Percentiles rank a stretch among this genome's conserved stretches.
Evolutionary conservation across 1,140 invertebrate genomes (phyloP).

Genomic region (Dysdera silvatica): DNA sequence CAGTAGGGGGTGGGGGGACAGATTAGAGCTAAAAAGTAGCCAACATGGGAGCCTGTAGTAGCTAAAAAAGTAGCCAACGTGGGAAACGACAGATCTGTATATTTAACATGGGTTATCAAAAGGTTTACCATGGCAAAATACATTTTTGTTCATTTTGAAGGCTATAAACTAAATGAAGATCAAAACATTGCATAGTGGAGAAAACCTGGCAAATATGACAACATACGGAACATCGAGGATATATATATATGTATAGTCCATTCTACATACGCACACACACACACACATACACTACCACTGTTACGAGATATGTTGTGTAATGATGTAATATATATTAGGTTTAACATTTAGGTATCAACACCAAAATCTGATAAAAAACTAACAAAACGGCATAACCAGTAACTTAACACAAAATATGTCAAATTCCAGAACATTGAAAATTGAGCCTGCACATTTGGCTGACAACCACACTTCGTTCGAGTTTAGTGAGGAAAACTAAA

Average conservation of each 20-base stretch:
- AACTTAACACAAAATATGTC: slow-evolving; percentile 29
- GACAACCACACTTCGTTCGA: slow-evolving; percentile 14
- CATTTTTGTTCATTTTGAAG: slow-evolving; percentile 22
- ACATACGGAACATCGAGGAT: slow-evolving; percentile 20
- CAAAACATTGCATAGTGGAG: slow-evolving; percentile 24
- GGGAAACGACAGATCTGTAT: slow-evolving; percentile 28
- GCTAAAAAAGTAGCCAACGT: slow-evolving; percentile 18
- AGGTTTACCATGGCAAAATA: slow-evolving; percentile 24
- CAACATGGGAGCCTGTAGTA: slow-evolving; percentile 11
- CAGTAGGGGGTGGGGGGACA: too few relatives aligned
- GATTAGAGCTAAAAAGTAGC: too few relatives aligned
- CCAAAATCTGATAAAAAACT: slow-evolving; percentile 26
- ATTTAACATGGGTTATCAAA: slow-evolving; percentile 30
- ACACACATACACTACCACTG: slow-evolving; percentile 29
- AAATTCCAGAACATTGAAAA: slow-evolving; percentile 30
- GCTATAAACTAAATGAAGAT: slow-evolving; percentile 8
- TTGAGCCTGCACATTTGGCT: slow-evolving; percentile 23
- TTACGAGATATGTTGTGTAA: slow-evolving; percentile 29
- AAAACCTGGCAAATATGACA: slow-evolving; percentile 22
- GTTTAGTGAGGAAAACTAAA: too few relatives aligned
- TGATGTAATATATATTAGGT: slow-evolving; percentile 25
- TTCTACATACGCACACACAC: slow-evolving; percentile 17
- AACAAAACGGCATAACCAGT: slow-evolving; percentile 28
- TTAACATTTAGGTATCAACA: slow-evolving; percentile 27
- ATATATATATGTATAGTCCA: too few relatives aligned